Percentiles rank a stretch among this genome's conserved stretches.
phyloP scores from a whole-genome alignment of 2,888 invertebrate genomes.

The Polymixis flavicincta region DNA sequence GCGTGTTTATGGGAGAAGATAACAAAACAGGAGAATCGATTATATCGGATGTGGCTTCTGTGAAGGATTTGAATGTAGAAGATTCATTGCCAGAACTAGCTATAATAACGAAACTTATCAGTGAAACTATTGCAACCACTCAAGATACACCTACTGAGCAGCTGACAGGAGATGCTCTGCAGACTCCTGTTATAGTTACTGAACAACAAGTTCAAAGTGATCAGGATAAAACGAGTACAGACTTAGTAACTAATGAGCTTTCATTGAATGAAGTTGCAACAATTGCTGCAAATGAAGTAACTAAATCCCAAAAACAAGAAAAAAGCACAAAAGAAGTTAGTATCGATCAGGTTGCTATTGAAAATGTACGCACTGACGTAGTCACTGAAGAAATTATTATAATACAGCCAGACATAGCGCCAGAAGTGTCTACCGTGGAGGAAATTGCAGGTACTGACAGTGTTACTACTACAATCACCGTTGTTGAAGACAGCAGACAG shows the following conservation, averaged over 20 bases:
- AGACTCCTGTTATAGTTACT: not conserved
- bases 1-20: not conserved
- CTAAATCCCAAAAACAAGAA: not conserved
- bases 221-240: not conserved
- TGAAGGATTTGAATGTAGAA: not conserved
- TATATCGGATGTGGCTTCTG: not conserved
- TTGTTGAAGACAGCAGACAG: constrained; percentile 8
- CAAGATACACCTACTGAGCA: not conserved
- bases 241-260: not conserved
- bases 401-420: not conserved
- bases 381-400: not conserved
- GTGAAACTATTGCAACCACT: not conserved
- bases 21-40: not conserved
- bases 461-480: not conserved
- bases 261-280: not conserved
- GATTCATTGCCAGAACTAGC: not conserved
- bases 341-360: not conserved
- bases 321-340: not conserved
- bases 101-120: not conserved
- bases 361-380: not conserved
- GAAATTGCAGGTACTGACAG: not conserved
- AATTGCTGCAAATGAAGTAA: not conserved
- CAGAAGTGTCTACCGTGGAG: not conserved
- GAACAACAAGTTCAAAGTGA: constrained; percentile 7
- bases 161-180: not conserved